Base-by-base conservation (phyloP, 2,797 vertebrate genomes). In the Gallirallus australis region DNA sequence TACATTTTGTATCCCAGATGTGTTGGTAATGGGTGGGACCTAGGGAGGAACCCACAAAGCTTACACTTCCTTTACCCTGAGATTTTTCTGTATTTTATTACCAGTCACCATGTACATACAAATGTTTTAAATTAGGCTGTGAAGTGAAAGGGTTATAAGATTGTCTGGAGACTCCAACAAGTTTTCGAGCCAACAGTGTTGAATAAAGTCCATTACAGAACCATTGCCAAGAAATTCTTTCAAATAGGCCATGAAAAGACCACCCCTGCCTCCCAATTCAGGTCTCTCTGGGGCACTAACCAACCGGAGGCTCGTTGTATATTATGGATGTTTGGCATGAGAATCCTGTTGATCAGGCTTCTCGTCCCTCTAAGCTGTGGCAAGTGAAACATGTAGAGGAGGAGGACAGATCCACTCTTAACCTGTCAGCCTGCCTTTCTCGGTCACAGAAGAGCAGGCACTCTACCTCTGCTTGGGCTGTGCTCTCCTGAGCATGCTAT, bases 211-310 rank as follows among this genome's bases (percentile, higher is more conserved):
- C 61, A 28, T n/a, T 91, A 31, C 82, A 54, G 52, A 96, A 76
- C 47, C 48, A 53, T 18, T 91, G 93, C 96, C 96, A 95, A 94
- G 89, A 91, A 94, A 94, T 91, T 93, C 66, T 91, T 96, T 96
- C 89, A 94, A 59, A 50, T 1, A 57, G 70, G 66, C 79, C 77
- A 53, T 88, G 91, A 83, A 94, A 95, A 84, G 94, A 96, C 95
- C 91, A 94, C 91, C 95, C 82, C 0, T 0, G 42, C 86, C 80
- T 96, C 65, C 88, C 60, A 25, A 7, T 86, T 81, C 61, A 72
- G 21, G 37, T 20, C 77, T 93, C 72, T 92, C 70, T 79, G 52
- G 52, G 68, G 39, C 48, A 23, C 60, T 93, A 91, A 84, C 78
- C 89, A 84, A 33, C 82, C 53, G 63, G 69, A 91, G 68, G 25